These are phyloP conservation scores for Ostrea edulis DNA, from an alignment of 1,140 invertebrate species.

Conservation along the genomic window DNA sequence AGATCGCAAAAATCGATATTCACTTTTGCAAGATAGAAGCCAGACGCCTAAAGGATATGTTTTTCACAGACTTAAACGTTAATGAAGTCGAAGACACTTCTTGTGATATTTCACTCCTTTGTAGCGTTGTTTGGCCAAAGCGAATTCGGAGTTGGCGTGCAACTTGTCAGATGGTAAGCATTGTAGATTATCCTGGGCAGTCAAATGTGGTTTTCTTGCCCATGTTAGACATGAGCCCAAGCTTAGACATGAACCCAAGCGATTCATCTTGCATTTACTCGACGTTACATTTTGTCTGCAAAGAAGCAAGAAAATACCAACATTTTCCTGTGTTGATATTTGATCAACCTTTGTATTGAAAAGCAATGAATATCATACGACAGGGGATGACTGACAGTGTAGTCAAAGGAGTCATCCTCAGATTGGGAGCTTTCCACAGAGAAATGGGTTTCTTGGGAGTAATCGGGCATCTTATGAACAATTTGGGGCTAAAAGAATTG, in stretches of 20 bases:
- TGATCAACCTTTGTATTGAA: slow-evolving; percentile 59
- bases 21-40: slow-evolving; percentile 30
- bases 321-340: slow-evolving; percentile 63
- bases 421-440: slow-evolving; percentile 56
- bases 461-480: slow-evolving; percentile 48
- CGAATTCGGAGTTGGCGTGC: slow-evolving; percentile 45
- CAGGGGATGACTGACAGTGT: slow-evolving; percentile 48
- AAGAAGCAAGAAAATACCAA: slow-evolving; percentile 47
- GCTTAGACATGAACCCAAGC: no score
- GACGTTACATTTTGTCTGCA: slow-evolving; percentile 64
- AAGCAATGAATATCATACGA: slow-evolving; percentile 55
- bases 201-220: slow-evolving; percentile 64
- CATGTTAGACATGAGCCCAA: slow-evolving; percentile 69
- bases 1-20: slow-evolving; percentile 43
- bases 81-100: neutral
- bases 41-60: neutral
- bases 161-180: slow-evolving; percentile 28
- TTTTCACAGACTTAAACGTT: slow-evolving; percentile 31
- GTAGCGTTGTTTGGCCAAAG: slow-evolving; percentile 42
- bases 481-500: slow-evolving; percentile 54
- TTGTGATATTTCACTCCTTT: neutral
- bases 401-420: slow-evolving; percentile 46
- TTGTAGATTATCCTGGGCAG: slow-evolving; percentile 23
- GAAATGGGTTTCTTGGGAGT: slow-evolving; percentile 51
- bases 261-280: slow-evolving; percentile 70